phyloP scores from a whole-genome alignment of 2,113 vertebrate species.

The Condylura cristata region DNA sequence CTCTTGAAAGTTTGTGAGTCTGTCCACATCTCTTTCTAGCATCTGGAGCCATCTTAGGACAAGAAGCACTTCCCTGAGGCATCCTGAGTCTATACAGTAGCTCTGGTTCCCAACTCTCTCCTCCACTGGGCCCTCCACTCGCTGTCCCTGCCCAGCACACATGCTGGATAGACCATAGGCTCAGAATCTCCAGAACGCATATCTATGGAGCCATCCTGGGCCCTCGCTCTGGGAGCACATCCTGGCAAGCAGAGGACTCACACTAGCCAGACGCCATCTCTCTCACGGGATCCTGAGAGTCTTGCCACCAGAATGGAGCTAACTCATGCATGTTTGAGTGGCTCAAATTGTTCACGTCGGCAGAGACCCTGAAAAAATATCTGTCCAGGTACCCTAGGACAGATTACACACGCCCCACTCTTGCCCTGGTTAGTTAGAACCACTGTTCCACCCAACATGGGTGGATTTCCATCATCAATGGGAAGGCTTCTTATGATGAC shows the following conservation, averaged over 20 bases:
- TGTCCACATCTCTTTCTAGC: neutral
- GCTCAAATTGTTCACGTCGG: neutral
- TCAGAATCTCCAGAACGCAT: neutral
- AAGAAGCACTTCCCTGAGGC: neutral
- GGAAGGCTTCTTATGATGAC: neutral
- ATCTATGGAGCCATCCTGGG: neutral
- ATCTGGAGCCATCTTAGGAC: neutral
- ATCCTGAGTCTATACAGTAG: neutral
- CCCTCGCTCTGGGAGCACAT: accelerated
- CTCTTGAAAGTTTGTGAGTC: neutral
- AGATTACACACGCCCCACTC: too few relatives aligned
- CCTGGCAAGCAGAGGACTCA: neutral
- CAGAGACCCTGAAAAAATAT: neutral
- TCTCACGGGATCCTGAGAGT: neutral
- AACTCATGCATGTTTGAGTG: neutral
- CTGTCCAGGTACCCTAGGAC: neutral
- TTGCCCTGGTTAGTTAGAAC: neutral
- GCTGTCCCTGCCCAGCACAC: too few relatives aligned
- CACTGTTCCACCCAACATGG: neutral
- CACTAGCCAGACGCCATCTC: neutral
- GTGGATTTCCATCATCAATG: neutral
- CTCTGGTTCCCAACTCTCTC: neutral
- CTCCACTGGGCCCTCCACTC: accelerated
- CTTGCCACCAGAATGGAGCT: too few relatives aligned
- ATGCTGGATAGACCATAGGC: neutral